phyloP scores from a whole-genome alignment of 2,797 vertebrate genomes.

The Loriculus beryllinus region DNA sequence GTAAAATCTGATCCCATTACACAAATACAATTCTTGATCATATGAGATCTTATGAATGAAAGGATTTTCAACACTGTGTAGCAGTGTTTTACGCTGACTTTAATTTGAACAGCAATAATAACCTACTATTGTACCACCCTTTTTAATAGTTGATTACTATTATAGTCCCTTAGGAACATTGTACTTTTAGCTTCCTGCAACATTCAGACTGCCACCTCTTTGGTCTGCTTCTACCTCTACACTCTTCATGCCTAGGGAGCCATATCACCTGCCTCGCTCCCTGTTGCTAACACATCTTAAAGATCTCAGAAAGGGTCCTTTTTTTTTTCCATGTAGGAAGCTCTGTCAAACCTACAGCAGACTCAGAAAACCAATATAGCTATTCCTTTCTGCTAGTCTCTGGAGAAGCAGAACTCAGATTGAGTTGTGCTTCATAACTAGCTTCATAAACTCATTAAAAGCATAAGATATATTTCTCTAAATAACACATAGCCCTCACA shows the following conservation, averaged over 20 bases:
- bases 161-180: not conserved
- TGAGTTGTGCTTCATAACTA: not conserved
- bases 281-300: not conserved
- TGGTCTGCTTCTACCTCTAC: not conserved
- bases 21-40: not conserved
- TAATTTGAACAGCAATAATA: not conserved
- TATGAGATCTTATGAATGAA: not conserved
- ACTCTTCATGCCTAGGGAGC: not conserved
- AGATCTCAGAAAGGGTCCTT: not conserved
- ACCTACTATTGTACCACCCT: not conserved
- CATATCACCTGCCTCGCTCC: not conserved
- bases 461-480: not conserved
- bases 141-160: not conserved
- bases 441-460: not conserved
- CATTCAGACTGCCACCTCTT: accelerated
- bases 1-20: not conserved
- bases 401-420: not conserved
- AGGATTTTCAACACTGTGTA: not conserved
- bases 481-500: not conserved
- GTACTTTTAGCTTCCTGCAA: not conserved
- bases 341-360: not conserved
- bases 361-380: not conserved
- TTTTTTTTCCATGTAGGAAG: not conserved
- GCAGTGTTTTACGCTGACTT: not conserved
- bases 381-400: not conserved